phyloP scores from a whole-genome alignment of 2,888 invertebrate genomes.

The Amphipoea oculea region DNA sequence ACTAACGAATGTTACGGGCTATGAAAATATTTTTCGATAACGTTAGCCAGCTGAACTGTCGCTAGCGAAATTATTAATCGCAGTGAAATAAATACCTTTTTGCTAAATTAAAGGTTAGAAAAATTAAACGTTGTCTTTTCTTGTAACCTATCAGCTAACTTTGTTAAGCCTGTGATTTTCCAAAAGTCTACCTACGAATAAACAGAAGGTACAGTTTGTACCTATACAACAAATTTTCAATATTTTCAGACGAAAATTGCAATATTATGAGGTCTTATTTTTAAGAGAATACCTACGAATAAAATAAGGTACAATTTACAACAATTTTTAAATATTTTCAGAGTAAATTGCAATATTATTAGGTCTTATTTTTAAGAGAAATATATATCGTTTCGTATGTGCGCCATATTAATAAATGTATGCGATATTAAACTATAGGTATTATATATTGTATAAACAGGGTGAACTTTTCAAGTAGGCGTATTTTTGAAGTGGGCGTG shows the following conservation, averaged over 20 bases:
- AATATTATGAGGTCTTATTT: neutral
- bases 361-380: constrained; percentile 1
- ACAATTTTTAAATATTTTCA: neutral
- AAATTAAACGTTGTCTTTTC: neutral
- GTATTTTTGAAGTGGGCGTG: too few relatives aligned
- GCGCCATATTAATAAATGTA: neutral
- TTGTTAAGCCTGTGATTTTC: neutral
- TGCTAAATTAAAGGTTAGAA: constrained; percentile 36
- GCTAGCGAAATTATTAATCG: constrained; percentile 18
- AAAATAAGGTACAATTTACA: neutral
- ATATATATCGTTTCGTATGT: neutral
- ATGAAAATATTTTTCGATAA: neutral
- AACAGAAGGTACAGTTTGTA: neutral
- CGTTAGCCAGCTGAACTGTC: neutral
- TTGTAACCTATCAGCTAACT: neutral
- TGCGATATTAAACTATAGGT: constrained; percentile 26
- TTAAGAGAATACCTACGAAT: neutral
- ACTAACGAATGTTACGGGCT: neutral
- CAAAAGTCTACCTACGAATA: neutral
- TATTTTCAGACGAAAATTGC: neutral
- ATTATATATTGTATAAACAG: constrained; percentile 7
- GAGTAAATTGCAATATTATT: neutral
- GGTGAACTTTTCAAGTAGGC: too few relatives aligned
- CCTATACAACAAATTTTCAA: neutral
- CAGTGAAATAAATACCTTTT: neutral